Percentiles rank a stretch among this genome's conserved stretches.
Conservation (phyloP, 2,888 invertebrate genomes). For the Ophioninae sp. region DNA sequence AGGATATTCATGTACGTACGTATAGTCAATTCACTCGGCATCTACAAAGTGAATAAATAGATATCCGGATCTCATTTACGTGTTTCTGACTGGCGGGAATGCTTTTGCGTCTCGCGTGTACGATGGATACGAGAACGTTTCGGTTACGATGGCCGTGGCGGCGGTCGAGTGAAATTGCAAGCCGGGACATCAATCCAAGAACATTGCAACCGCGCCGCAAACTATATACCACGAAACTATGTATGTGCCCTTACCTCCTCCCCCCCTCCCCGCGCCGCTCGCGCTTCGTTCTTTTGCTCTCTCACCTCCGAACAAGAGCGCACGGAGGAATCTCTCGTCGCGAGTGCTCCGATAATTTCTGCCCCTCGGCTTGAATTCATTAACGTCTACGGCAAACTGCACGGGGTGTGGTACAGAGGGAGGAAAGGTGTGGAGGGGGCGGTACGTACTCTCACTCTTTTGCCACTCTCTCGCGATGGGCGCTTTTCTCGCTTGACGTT, state of each 20-base stretch:
- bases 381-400: conserved; percentile 54
- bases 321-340: conserved; percentile 51
- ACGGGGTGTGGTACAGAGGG: conserved; percentile 26
- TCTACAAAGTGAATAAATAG: conserved; percentile 37
- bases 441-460: conserved; percentile 44
- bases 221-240: conserved; percentile 2
- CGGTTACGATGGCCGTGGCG: conserved; percentile 47
- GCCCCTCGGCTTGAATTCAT: conserved; percentile 67
- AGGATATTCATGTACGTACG: conserved; percentile 9
- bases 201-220: conserved; percentile 36
- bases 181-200: conserved; percentile 63
- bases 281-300: conserved; percentile 5
- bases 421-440: neutral
- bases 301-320: conserved; percentile 12
- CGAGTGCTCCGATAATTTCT: conserved; percentile 63
- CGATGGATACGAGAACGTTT: conserved; percentile 25
- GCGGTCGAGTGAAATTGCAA: conserved; percentile 64
- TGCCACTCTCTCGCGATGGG: conserved; percentile 45
- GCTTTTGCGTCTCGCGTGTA: conserved; percentile 53
- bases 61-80: conserved; percentile 64
- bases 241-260: conserved; percentile 31
- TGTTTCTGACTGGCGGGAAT: conserved; percentile 54
- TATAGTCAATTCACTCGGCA: neutral
- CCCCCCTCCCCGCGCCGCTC: conserved; percentile 40
- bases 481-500: conserved; percentile 44